Evolutionary conservation across 1,140 invertebrate genomes (phyloP), one percentile per base, ranked within the genome.

Genomic region (Drosophila watanabei): DNA sequence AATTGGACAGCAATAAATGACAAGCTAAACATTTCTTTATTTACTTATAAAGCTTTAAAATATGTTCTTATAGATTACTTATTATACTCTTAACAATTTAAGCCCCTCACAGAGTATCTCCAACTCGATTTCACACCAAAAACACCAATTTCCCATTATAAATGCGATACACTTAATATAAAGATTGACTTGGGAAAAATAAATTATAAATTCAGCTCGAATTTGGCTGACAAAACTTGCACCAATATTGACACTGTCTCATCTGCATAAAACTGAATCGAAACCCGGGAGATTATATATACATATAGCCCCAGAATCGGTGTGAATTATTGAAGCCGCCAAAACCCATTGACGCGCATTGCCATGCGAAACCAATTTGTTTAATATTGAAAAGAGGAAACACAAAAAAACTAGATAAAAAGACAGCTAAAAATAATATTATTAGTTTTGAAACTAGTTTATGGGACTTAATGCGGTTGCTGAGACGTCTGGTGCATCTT

Each of bases 251-350:
- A 73, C 68, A 57, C 33, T 35, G 46, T 60, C 77, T 59, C 33
- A 79, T 79, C 28, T 79, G 64, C 75, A 79, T 79, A 79, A 33
- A 60, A 54, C 30, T 61, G 43, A 79, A 70, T 43, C 66, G 65
- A 58, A 48, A 41, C 39, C 62, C 8, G 51, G 20, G 57, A 70
- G 57, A 79, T 79, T 70, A 75, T 64, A 57, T 37, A 43, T 14
- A 33, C 39, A 54, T 41, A 48, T 35, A 43, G 60, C 32, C 75
- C 57, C 75, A 70, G 61, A 79, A 78, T 79, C 64, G 39, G 49
- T 51, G 43, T 79, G 75, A 78, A 78, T 58, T 78, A 78, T 78
- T 49, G 33, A 49, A 57, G 18, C 9, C n/a, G 37, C 37, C 43
- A 33, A n/a, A 64, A 65, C 43, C 24, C 43, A 69, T 33, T 66